These are phyloP conservation scores for Parnassius mnemosyne DNA, from an alignment of 2,888 invertebrate genomes.

Conservation along the genomic window DNA sequence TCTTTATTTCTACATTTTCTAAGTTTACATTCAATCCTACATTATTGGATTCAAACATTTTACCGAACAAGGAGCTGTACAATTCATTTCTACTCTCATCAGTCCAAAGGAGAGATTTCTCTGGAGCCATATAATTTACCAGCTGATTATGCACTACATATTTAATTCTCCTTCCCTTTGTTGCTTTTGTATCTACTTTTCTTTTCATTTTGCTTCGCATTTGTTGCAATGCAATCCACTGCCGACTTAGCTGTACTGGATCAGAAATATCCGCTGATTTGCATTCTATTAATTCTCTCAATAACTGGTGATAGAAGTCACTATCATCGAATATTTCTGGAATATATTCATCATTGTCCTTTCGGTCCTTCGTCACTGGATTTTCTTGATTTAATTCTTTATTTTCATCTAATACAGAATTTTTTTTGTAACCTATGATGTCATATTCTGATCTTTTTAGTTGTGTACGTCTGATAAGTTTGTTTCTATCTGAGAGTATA, in stretches of 20 bases:
- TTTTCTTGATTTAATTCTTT: slow-evolving; percentile 40
- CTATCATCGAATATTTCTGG: slow-evolving; percentile 96
- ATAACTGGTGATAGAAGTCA: slow-evolving; percentile 97
- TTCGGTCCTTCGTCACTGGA: slow-evolving; percentile 47
- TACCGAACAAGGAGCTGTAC: slow-evolving; percentile 90
- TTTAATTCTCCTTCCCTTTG: slow-evolving; percentile 95
- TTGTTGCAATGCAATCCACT: slow-evolving; percentile 95
- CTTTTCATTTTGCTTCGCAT: slow-evolving; percentile 94
- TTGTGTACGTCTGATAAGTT: slow-evolving; percentile 89
- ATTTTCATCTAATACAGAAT: slow-evolving; percentile 34
- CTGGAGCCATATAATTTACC: slow-evolving; percentile 95
- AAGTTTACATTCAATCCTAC: slow-evolving; percentile 58
- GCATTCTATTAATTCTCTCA: slow-evolving; percentile 95
- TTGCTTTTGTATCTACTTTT: slow-evolving; percentile 95
- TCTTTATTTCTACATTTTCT: slow-evolving; percentile 55
- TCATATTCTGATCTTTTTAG: slow-evolving; percentile 87
- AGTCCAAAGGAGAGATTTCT: slow-evolving; percentile 83
- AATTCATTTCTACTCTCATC: slow-evolving; percentile 90
- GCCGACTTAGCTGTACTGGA: slow-evolving; percentile 91
- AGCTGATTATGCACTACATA: slow-evolving; percentile 92
- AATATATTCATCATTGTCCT: slow-evolving; percentile 82
- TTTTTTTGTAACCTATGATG: slow-evolving; percentile 81
- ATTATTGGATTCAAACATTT: slow-evolving; percentile 73
- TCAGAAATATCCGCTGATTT: slow-evolving; percentile 92
- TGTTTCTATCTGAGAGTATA: slow-evolving; percentile 87